phyloP scores from a whole-genome alignment of 2,888 invertebrate species.

The Sarcophaga variegata region DNA sequence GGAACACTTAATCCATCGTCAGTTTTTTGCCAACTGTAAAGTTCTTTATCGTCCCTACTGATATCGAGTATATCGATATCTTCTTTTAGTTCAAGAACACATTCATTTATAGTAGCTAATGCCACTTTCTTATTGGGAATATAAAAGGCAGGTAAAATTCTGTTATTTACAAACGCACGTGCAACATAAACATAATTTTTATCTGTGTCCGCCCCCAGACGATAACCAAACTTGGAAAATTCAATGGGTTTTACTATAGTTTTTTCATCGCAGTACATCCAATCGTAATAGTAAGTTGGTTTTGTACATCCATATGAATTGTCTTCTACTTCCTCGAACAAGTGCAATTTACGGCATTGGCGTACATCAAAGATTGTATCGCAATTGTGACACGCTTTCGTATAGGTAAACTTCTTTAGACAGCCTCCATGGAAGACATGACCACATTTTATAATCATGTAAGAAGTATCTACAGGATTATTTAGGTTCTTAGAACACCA shows the following conservation, averaged over 20 bases:
- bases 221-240: not conserved
- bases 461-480: not conserved
- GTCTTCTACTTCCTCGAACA: not conserved
- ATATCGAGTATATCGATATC: conserved; percentile 17
- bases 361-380: not conserved
- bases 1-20: not conserved
- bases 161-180: conserved; percentile 3
- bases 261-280: conserved; percentile 30
- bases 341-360: conserved; percentile 19
- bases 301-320: not conserved
- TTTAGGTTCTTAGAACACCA: too few species aligned
- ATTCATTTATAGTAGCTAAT: not conserved
- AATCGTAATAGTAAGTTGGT: not conserved
- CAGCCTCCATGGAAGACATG: conserved; percentile 24
- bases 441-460: conserved; percentile 22
- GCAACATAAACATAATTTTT: conserved; percentile 18
- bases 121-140: conserved; percentile 5
- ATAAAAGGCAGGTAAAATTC: conserved; percentile 21
- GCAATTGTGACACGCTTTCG: not conserved
- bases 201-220: not conserved
- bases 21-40: conserved; percentile 13
- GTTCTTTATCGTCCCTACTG: not conserved
- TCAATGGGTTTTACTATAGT: not conserved
- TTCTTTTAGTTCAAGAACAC: conserved; percentile 1
- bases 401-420: not conserved